Evolutionary conservation across 2,113 vertebrate genomes (phyloP).

Genomic region (Garra rufa): DNA sequence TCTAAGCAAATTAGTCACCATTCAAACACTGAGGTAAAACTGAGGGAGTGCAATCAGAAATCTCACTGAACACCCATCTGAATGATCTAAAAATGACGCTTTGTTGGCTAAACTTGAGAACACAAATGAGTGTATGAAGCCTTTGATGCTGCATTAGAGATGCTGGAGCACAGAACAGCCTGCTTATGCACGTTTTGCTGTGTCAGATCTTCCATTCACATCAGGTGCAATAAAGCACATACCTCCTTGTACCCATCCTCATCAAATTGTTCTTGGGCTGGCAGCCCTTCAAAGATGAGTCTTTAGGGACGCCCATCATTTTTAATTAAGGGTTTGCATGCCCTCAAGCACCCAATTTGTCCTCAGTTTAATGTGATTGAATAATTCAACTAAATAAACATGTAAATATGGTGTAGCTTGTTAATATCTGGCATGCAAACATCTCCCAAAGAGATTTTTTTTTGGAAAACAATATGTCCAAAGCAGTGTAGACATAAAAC

Average conservation of each 20-base stretch:
- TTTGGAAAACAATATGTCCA: neutral
- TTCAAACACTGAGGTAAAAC: neutral
- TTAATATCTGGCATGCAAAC: conserved; percentile 11
- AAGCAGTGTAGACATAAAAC: neutral
- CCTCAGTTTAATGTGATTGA: conserved; percentile 26
- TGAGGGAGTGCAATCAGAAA: neutral
- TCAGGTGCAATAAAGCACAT: conserved; percentile 21
- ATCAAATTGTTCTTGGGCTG: conserved; percentile 4
- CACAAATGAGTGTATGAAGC: conserved; percentile 14
- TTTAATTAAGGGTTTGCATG: conserved; percentile 30
- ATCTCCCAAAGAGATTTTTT: conserved; percentile 1
- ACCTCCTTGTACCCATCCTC: neutral
- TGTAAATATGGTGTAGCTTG: neutral
- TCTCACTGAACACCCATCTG: neutral
- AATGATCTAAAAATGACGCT: neutral
- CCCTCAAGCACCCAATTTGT: conserved; percentile 26
- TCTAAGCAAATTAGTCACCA: neutral
- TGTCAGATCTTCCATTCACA: conserved; percentile 39
- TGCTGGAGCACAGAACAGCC: conserved; percentile 9
- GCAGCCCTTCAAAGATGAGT: conserved; percentile 7
- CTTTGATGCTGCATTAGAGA: conserved; percentile 32
- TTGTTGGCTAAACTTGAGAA: conserved; percentile 20
- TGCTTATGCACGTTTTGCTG: conserved; percentile 26
- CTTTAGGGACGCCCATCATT: conserved; percentile 12
- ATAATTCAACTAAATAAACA: conserved; percentile 13